These are phyloP conservation scores for Mobula hypostoma DNA, from an alignment of 2,113 vertebrate species.

Conservation along the genomic window DNA sequence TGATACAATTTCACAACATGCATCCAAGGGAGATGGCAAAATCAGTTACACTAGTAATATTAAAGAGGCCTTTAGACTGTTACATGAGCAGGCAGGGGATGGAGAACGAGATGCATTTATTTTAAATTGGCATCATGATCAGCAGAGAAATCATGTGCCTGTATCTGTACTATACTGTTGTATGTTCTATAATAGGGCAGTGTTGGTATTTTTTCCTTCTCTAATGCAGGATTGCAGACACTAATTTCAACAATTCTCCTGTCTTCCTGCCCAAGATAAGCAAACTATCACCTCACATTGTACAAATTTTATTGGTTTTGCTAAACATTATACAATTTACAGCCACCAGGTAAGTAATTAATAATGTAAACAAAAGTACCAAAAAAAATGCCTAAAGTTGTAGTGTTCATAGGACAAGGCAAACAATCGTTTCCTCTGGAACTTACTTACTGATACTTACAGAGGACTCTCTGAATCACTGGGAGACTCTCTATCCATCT, in stretches of 20 bases:
- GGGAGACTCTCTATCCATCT: conserved; percentile 56
- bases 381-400: neutral
- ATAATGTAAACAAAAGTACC: neutral
- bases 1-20: too few species aligned
- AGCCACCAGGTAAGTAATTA: neutral
- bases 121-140: too few species aligned
- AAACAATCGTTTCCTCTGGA: neutral
- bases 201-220: neutral
- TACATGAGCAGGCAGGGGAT: too few species aligned
- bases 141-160: too few species aligned
- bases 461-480: conserved; percentile 53
- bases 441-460: conserved; percentile 49
- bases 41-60: too few species aligned
- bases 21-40: too few species aligned
- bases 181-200: neutral
- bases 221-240: neutral
- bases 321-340: neutral
- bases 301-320: neutral
- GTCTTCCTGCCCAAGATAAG: neutral
- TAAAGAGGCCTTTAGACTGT: too few species aligned
- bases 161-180: too few species aligned
- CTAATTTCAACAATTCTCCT: neutral
- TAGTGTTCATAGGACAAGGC: neutral
- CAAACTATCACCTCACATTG: neutral
- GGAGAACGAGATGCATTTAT: too few species aligned